Conservation (phyloP, 2,113 vertebrate genomes). For the Calypte anna region DNA sequence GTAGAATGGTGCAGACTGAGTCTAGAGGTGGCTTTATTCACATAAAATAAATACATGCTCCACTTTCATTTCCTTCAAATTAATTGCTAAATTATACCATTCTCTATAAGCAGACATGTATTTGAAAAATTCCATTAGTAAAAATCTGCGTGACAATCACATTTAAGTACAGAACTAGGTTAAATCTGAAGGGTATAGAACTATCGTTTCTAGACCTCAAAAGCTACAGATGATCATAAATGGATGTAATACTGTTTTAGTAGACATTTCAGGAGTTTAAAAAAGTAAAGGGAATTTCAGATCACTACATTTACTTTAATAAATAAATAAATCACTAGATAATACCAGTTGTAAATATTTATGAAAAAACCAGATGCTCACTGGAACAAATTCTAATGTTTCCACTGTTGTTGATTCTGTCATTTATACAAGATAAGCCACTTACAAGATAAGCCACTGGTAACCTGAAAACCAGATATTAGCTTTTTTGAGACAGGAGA, state of each 20-base stretch:
- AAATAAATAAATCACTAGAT: neutral
- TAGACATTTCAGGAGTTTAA: neutral
- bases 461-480: neutral
- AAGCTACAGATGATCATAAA: neutral
- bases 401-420: neutral
- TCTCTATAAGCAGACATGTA: neutral
- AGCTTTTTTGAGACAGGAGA: neutral
- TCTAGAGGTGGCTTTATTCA: neutral
- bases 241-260: neutral
- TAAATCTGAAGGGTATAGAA: neutral
- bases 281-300: neutral
- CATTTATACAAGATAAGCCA: neutral
- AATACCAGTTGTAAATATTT: neutral
- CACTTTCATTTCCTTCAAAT: neutral
- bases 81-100: neutral
- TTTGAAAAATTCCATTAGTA: neutral
- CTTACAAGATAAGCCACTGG: neutral
- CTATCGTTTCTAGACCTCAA: neutral
- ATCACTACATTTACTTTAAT: neutral
- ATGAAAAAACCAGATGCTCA: neutral
- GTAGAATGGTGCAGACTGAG: neutral
- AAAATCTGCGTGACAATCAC: neutral
- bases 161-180: neutral
- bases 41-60: neutral
- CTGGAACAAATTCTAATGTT: neutral